Base-by-base conservation (phyloP, 2,113 vertebrate species). In the Bubalus kerabau region DNA sequence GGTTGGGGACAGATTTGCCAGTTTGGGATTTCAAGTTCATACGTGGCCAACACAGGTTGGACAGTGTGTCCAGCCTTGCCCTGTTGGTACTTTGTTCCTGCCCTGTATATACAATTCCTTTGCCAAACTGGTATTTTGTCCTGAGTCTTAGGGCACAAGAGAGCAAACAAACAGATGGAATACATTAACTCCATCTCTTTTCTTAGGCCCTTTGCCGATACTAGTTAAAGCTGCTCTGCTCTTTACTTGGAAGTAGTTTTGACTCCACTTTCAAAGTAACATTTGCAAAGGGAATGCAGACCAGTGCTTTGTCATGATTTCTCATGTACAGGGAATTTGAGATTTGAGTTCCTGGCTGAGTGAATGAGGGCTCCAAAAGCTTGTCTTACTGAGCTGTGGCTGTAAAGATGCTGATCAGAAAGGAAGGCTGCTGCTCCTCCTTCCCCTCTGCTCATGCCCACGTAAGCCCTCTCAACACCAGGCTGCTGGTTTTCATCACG, bases 221-320 rank as follows among this genome's bases (percentile, higher is more conserved):
- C 52, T 96, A 82, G 92, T 97, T 96, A 98, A 97, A 94, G 74
- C 59, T 93, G 96, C 95, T 87, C 89, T 87, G 71, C 91, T 97
- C 86, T 98, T 85, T 84, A 62, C 78, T 96, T 94, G 95, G 78
- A 98, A 95, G 67, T 95, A 48, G 19, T 92, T 74, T 91, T 60
- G 76, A 91, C 71, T 91, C 71, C 28, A 52, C 88, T 92, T 96
- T 86, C 64, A 88, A 85, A 93, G 95, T 81, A 94, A 86, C 87
- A 54, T 93, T 97, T 97, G 95, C 85, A 80, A 95, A 93, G 80
- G 74, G 87, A 94, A 90, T 74, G 67, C 78, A 87, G 62, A 93
- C 36, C 92, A 87, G 85, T 82, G 91, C 95, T 95, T 93, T 67
- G 91, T 97, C 93, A 62, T 81, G 91, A 84, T 97, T 96, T 86